Conservation (phyloP, 1,140 invertebrate species). For the Cephus cinctus region DNA sequence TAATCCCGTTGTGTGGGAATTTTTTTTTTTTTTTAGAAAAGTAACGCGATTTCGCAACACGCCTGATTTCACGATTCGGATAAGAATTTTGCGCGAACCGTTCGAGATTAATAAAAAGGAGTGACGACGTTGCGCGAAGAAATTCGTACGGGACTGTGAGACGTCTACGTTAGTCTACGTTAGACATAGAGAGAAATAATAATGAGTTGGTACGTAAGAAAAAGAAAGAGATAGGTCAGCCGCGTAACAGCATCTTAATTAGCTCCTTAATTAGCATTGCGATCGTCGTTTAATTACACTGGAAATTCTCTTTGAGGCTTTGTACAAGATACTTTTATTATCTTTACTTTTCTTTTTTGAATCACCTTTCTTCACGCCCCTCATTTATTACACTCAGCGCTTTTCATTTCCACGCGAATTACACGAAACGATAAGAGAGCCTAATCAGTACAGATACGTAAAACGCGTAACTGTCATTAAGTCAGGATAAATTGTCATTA, state of each 20-base stretch:
- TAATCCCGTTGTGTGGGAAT: too few relatives aligned
- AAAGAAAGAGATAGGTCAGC: constrained; percentile 2
- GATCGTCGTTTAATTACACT: constrained; percentile 15
- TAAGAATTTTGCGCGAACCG: too few relatives aligned
- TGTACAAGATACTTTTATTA: constrained; percentile 1
- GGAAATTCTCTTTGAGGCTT: constrained; percentile 15
- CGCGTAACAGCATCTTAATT: constrained; percentile 14
- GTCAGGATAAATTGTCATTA: too few relatives aligned
- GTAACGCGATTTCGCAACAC: too few relatives aligned
- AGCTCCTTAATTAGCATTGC: constrained; percentile 13
- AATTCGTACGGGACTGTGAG: too few relatives aligned
- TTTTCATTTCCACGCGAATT: constrained; percentile 3
- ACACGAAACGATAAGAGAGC: too few relatives aligned
- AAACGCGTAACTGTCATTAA: too few relatives aligned
- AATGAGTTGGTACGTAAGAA: constrained; percentile 5
- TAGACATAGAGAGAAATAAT: neutral
- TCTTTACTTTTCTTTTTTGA: constrained; percentile 1
- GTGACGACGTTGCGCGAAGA: too few relatives aligned
- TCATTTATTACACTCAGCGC: neutral
- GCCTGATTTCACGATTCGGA: too few relatives aligned
- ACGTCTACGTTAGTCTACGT: neutral
- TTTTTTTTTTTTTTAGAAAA: too few relatives aligned
- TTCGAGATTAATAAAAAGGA: too few relatives aligned
- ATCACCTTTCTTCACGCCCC: constrained; percentile 2
- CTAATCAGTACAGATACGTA: too few relatives aligned